A percentile compares a stretch with the other conserved stretches of the same genome.
Conservation (phyloP, 1,140 invertebrate genomes). For the Papilio dardanus region DNA sequence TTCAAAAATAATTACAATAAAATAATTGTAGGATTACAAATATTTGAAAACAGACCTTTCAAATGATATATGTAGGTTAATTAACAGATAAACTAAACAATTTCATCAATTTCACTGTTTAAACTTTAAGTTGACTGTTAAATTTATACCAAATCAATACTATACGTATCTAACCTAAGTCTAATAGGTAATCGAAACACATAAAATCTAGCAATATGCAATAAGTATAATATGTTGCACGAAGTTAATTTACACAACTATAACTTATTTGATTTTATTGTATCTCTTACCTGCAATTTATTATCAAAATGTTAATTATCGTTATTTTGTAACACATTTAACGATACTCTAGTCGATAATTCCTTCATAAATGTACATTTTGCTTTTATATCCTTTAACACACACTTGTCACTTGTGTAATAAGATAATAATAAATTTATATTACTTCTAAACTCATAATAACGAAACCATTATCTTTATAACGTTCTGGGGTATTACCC, state of each 20-base stretch:
- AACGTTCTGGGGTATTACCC: no score
- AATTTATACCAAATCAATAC: neutral
- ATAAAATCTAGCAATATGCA: conserved; percentile 14
- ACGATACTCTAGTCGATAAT: neutral
- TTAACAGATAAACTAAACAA: no score
- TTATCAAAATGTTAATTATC: neutral
- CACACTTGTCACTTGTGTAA: conserved; percentile 1
- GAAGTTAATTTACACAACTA: conserved; percentile 29
- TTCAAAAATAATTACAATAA: no score
- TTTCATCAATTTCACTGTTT: no score
- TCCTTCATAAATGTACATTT: neutral
- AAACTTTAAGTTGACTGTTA: no score
- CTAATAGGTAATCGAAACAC: neutral
- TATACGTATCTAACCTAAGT: neutral
- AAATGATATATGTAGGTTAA: neutral
- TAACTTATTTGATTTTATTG: conserved; percentile 27
- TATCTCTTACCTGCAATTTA: conserved; percentile 20
- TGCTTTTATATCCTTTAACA: conserved; percentile 7
- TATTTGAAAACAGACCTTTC: neutral
- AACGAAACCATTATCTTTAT: conserved; percentile 16
- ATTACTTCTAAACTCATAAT: neutral
- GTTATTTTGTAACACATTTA: neutral
- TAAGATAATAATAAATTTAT: neutral
- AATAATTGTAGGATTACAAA: no score
- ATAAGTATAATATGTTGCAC: neutral